A percentile compares a stretch with the other conserved stretches of the same genome.
These are phyloP conservation scores for Fulica atra DNA, from an alignment of 2,113 vertebrate species.

Conservation along the genomic window DNA sequence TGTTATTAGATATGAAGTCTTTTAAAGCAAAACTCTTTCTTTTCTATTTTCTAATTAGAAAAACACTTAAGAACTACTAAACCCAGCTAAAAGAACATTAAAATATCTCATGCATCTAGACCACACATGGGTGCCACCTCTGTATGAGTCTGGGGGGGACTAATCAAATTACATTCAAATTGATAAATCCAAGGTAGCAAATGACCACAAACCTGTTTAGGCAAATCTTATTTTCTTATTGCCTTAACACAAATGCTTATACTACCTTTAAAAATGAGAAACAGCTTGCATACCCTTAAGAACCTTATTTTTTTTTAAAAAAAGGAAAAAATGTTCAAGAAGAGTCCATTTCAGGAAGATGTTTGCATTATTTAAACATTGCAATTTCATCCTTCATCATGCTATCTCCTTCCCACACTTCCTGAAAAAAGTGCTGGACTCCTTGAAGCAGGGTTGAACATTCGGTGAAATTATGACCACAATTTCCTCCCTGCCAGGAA, in stretches of 20 bases:
- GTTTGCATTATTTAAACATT: background rate
- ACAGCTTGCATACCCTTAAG: background rate
- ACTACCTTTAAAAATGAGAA: background rate
- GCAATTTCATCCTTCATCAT: background rate
- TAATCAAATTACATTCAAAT: background rate
- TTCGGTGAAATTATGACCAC: background rate
- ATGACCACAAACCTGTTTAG: background rate
- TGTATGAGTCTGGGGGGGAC: fast-evolving
- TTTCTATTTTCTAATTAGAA: background rate
- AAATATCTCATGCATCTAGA: background rate
- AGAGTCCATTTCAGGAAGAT: background rate
- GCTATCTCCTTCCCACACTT: background rate
- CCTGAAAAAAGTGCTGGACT: background rate
- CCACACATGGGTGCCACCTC: fast-evolving
- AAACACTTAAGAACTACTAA: background rate
- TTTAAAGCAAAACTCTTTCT: background rate
- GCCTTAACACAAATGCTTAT: background rate
- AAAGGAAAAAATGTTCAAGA: background rate
- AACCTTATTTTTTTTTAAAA: background rate
- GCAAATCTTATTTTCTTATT: background rate
- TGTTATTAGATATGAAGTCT: background rate
- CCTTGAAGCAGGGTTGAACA: background rate
- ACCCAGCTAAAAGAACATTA: background rate
- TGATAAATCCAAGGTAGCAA: background rate
- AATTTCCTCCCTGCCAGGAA: background rate